Conservation (phyloP, 2,113 vertebrate genomes). For the Athene cunicularia region DNA sequence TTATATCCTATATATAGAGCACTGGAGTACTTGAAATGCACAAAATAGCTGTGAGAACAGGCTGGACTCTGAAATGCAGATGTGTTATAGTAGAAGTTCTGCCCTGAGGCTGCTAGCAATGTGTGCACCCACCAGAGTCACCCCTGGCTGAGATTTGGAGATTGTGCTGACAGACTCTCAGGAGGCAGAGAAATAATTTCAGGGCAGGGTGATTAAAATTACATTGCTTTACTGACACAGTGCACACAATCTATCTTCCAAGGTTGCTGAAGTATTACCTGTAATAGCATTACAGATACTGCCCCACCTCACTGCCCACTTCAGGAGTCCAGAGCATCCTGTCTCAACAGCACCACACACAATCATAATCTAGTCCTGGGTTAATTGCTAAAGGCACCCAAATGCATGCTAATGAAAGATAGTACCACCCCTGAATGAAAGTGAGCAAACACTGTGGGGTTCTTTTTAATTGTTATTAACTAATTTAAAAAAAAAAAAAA, state of each 20-base stretch:
- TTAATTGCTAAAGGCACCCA: neutral
- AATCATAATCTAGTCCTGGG: neutral
- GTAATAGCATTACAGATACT: neutral
- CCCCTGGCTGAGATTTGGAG: neutral
- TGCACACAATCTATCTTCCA: neutral
- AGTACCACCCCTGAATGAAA: neutral
- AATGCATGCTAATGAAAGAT: neutral
- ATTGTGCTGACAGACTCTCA: neutral
- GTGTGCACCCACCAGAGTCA: accelerated
- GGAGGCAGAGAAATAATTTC: neutral
- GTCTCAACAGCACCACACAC: neutral
- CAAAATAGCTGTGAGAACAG: neutral
- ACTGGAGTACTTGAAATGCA: neutral
- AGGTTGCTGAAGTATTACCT: neutral
- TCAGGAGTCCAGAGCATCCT: neutral
- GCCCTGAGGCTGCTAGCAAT: neutral
- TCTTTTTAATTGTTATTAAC: neutral
- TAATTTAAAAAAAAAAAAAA: neutral
- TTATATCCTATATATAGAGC: too few species aligned
- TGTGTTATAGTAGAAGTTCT: neutral
- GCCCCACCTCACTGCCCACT: neutral
- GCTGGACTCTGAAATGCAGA: neutral
- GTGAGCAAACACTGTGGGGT: neutral
- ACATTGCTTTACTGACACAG: neutral
- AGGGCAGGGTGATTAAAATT: neutral